Conservation (phyloP, 2,888 invertebrate genomes). For the Metellina segmentata region DNA sequence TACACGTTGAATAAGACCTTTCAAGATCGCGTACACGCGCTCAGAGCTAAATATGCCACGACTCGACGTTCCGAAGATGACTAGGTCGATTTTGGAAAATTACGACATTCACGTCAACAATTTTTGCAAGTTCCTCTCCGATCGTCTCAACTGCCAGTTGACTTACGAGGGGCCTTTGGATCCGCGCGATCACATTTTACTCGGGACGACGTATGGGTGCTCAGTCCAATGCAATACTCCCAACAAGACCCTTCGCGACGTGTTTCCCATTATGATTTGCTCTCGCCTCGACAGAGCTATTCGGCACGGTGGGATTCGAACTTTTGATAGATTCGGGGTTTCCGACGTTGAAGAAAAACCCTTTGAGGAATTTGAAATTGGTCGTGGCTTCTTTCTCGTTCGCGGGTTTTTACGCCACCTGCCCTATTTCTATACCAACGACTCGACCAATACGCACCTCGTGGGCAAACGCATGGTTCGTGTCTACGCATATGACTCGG, state of each 20-base stretch:
- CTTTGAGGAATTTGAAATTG: background rate
- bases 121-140: background rate
- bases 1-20: background rate
- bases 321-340: background rate
- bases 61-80: too few relatives aligned
- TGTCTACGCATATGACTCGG: slow-evolving; percentile 10
- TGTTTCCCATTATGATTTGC: too few relatives aligned
- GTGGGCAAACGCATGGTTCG: too few relatives aligned
- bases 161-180: slow-evolving; percentile 17
- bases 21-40: background rate
- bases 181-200: slow-evolving; percentile 6
- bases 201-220: slow-evolving; percentile 10
- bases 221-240: background rate
- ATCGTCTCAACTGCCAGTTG: background rate
- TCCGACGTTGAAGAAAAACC: background rate
- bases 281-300: too few relatives aligned
- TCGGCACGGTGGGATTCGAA: background rate
- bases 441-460: slow-evolving; percentile 19
- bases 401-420: background rate
- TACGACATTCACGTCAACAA: too few relatives aligned
- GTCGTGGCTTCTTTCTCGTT: background rate
- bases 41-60: slow-evolving; percentile 14
- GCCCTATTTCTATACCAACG: slow-evolving; percentile 40
- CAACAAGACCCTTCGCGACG: too few relatives aligned
- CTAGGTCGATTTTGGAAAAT: too few relatives aligned